Conservation (phyloP, 2,888 invertebrate species). For the Heliconius hortense region DNA sequence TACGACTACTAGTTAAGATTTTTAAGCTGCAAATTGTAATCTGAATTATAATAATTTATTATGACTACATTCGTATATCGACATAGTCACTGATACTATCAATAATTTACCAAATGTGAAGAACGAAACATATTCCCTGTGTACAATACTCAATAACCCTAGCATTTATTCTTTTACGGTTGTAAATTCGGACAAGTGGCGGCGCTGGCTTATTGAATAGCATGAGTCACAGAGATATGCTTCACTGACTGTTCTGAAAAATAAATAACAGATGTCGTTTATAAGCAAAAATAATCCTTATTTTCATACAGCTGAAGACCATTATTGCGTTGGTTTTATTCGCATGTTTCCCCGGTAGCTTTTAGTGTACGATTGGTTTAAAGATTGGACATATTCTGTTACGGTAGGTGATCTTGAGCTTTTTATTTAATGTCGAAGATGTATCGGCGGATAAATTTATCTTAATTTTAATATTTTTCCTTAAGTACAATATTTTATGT, state of each 20-base stretch:
- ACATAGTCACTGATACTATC: background rate
- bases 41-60: no score
- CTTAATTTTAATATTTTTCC: constrained; percentile 26
- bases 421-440: constrained; percentile 69
- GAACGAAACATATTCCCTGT: constrained; percentile 29
- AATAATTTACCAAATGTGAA: constrained; percentile 5
- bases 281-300: constrained; percentile 31
- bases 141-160: constrained; percentile 45
- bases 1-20: no score
- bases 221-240: constrained; percentile 73
- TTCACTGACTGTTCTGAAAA: constrained; percentile 68
- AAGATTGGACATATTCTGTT: constrained; percentile 50
- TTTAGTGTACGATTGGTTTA: constrained; percentile 36
- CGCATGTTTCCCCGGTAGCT: constrained; percentile 4
- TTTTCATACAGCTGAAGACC: background rate
- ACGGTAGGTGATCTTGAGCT: constrained; percentile 56
- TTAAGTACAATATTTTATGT: constrained; percentile 16
- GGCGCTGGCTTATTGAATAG: constrained; percentile 73
- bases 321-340: constrained; percentile 12
- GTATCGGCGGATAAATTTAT: constrained; percentile 58
- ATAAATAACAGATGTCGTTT: constrained; percentile 27
- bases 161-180: constrained; percentile 55
- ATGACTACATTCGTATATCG: no score
- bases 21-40: no score
- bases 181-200: constrained; percentile 58